A percentile compares a stretch with the other conserved stretches of the same genome.
Conservation (phyloP, 2,888 invertebrate species). For the Spisula subtruncata region DNA sequence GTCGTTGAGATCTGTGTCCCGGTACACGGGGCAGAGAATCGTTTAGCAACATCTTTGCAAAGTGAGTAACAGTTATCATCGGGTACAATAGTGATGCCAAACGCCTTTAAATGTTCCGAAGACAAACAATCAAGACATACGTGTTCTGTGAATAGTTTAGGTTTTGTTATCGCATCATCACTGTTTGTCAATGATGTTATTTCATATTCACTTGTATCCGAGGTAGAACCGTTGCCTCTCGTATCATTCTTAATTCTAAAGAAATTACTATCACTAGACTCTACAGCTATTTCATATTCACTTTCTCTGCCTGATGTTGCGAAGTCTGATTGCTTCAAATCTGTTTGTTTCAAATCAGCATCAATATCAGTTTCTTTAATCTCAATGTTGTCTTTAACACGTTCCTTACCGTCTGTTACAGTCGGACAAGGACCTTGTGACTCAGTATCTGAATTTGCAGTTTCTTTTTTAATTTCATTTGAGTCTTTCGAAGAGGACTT, state of each 20-base stretch:
- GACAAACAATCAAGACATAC: conserved; percentile 37
- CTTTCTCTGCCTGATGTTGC: not conserved
- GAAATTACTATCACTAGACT: not conserved
- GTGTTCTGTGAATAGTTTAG: not conserved
- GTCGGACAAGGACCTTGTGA: not conserved
- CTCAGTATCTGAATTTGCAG: not conserved
- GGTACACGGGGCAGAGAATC: conserved; percentile 1
- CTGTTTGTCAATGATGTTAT: not conserved
- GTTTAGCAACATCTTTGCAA: not conserved
- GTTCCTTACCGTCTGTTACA: not conserved
- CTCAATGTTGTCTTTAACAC: not conserved
- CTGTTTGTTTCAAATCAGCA: not conserved
- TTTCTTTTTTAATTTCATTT: not conserved
- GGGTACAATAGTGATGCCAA: conserved; percentile 29
- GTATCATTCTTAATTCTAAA: not conserved
- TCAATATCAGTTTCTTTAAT: not conserved
- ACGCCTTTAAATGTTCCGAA: conserved; percentile 35
- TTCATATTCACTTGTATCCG: conserved; percentile 18
- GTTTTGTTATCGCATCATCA: not conserved
- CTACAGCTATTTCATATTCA: not conserved
- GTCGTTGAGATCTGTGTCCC: not conserved
- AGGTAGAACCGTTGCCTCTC: not conserved
- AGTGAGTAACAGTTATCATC: not conserved
- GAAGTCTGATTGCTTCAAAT: not conserved
- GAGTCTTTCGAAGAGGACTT: not conserved